phyloP scores from a whole-genome alignment of 2,797 vertebrate species.

The Gambelia wislizenii region DNA sequence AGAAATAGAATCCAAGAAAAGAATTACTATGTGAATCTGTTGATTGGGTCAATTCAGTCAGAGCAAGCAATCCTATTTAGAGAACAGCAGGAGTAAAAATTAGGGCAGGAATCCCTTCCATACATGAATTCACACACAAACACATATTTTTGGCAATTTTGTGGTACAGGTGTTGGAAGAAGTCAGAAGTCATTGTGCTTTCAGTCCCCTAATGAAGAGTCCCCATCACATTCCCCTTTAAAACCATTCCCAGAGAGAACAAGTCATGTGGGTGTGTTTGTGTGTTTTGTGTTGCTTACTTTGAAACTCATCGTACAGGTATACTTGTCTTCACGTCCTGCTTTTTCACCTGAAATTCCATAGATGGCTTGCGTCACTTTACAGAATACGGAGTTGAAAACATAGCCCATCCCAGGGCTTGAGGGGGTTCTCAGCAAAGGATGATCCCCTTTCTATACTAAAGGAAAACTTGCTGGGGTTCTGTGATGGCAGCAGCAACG shows the following conservation, averaged over 20 bases:
- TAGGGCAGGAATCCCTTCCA: accelerated
- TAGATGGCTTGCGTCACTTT: neutral
- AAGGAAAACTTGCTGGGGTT: neutral
- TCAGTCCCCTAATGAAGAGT: neutral
- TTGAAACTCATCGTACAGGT: no score
- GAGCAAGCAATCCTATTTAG: neutral
- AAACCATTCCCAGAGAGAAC: neutral
- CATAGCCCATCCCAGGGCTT: neutral
- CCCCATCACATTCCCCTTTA: no score
- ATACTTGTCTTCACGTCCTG: neutral
- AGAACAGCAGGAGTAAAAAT: neutral
- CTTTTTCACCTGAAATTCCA: neutral
- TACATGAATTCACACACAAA: no score
- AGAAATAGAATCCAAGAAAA: neutral
- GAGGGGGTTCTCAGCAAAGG: no score
- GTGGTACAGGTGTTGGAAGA: neutral
- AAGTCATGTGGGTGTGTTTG: no score
- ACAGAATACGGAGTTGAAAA: neutral
- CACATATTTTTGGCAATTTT: neutral
- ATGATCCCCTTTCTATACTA: no score
- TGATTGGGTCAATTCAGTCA: no score
- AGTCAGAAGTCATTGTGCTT: neutral
- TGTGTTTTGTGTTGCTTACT: neutral
- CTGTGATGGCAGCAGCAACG: no score
- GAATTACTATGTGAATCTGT: neutral